These are phyloP conservation scores for Spongilla lacustris DNA, from an alignment of 37 sponge, comb jelly and placozoan genomes.

Conservation along the genomic window DNA sequence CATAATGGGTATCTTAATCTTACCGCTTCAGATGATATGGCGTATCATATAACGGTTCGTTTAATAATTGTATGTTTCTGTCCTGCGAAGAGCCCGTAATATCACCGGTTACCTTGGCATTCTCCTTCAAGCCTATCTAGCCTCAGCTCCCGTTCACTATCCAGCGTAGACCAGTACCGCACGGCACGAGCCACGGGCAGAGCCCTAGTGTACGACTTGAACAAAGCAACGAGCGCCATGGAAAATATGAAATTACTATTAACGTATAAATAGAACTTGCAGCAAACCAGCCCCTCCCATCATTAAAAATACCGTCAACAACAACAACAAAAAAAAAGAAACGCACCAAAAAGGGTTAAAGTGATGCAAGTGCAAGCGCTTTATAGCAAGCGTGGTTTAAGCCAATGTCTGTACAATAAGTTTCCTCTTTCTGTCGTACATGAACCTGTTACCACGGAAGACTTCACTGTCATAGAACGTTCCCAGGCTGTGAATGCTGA, in stretches of 20 bases:
- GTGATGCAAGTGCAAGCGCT: background rate
- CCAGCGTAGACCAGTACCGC: background rate
- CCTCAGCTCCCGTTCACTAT: slow-evolving; percentile 1
- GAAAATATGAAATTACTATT: background rate
- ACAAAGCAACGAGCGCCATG: background rate
- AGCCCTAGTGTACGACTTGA: background rate
- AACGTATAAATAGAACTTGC: background rate
- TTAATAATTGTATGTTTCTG: no score
- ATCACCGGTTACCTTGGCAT: background rate
- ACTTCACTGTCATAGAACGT: slow-evolving; percentile 92
- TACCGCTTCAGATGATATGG: no score
- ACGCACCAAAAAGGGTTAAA: background rate
- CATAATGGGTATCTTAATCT: background rate
- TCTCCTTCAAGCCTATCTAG: slow-evolving; percentile 15
- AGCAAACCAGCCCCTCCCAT: background rate
- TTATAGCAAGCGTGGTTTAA: background rate
- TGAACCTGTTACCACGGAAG: slow-evolving; percentile 85
- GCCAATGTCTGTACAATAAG: slow-evolving; percentile 63
- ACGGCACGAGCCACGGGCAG: background rate
- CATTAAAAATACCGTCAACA: background rate
- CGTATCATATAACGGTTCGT: no score
- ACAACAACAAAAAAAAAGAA: background rate
- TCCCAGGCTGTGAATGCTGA: slow-evolving; percentile 86
- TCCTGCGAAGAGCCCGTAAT: background rate
- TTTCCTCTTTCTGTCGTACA: slow-evolving; percentile 84